These are phyloP conservation scores for Strongylocentrotus purpuratus DNA, from an alignment of 35 echinoderm and acorn worm species.

Conservation along the genomic window DNA sequence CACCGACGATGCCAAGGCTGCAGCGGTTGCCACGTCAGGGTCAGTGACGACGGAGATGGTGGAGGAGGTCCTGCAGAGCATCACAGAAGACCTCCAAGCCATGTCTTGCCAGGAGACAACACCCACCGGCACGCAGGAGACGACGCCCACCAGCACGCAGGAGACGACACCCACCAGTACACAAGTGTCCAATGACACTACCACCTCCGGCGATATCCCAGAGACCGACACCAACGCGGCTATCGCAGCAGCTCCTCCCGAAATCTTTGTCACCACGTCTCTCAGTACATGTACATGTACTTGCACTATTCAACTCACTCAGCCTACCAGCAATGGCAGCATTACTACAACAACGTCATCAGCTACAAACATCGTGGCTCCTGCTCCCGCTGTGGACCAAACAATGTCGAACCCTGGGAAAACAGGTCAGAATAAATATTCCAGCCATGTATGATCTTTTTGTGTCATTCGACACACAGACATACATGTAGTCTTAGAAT, in stretches of 20 bases:
- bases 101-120: neutral
- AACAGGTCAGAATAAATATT: neutral
- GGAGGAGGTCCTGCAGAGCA: slow-evolving; percentile 56
- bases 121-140: no score
- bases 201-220: neutral
- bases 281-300: no score
- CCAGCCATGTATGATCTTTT: neutral
- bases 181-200: neutral
- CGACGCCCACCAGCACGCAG: neutral
- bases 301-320: neutral
- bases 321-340: neutral
- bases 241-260: neutral
- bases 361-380: neutral
- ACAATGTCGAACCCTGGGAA: neutral
- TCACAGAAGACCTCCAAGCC: slow-evolving; percentile 51
- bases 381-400: neutral
- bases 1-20: neutral
- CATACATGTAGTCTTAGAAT: no score
- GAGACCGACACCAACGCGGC: neutral
- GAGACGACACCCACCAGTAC: neutral
- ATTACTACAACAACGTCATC: neutral
- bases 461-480: no score
- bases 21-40: neutral
- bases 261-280: neutral
- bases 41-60: slow-evolving; percentile 60